Conservation (phyloP, 2,113 vertebrate genomes). For the Phalacrocorax carbo region DNA sequence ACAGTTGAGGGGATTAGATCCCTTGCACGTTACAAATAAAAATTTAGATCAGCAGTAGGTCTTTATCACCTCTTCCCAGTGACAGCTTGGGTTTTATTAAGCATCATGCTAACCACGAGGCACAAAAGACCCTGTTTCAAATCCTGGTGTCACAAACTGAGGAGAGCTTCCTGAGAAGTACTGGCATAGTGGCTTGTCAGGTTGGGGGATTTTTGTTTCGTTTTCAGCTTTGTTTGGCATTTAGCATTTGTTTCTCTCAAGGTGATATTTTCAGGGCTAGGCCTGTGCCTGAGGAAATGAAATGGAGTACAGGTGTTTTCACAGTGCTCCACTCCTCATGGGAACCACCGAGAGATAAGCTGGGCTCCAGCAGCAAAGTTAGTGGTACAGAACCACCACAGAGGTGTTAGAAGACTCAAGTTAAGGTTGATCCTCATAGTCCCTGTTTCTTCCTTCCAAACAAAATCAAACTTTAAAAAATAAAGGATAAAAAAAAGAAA, state of each 20-base stretch:
- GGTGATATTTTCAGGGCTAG: background rate
- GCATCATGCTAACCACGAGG: background rate
- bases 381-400: background rate
- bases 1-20: background rate
- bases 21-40: background rate
- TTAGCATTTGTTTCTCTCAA: background rate
- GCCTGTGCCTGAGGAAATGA: background rate
- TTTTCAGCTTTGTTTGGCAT: background rate
- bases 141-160: slow-evolving; percentile 49
- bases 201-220: background rate
- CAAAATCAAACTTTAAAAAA: background rate
- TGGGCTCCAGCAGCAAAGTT: background rate
- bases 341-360: background rate
- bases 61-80: background rate
- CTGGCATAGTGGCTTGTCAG: background rate
- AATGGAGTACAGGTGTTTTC: background rate
- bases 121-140: slow-evolving; percentile 16
- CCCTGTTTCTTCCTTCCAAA: background rate
- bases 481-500: background rate
- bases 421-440: background rate
- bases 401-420: background rate
- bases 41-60: background rate
- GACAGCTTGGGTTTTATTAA: background rate
- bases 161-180: background rate
- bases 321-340: background rate